These are phyloP conservation scores for Brachycybe producta DNA, from an alignment of 2,888 invertebrate genomes.

Conservation along the genomic window DNA sequence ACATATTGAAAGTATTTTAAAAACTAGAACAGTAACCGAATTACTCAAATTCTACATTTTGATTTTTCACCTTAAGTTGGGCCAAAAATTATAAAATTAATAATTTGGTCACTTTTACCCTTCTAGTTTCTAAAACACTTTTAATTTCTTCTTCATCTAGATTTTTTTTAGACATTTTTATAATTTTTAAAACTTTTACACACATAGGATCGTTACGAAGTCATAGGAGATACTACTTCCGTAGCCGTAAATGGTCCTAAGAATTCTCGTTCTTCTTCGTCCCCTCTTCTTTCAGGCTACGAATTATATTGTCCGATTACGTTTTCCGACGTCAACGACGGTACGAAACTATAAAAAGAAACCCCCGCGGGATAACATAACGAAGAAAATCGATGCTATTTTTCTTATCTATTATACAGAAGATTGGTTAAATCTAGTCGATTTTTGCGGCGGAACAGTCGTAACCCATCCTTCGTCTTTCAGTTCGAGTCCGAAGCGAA, in stretches of 20 bases:
- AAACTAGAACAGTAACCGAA: too few species aligned
- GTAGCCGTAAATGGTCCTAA: conserved; percentile 1
- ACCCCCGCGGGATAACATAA: background rate
- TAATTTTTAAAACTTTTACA: background rate
- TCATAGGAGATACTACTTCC: conserved; percentile 7
- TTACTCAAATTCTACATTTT: too few species aligned
- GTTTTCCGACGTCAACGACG: conserved; percentile 1
- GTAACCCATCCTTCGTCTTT: background rate
- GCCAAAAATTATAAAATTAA: too few species aligned
- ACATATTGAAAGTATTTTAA: too few species aligned
- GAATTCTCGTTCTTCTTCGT: background rate
- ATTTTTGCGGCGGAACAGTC: conserved; percentile 3
- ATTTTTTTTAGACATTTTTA: background rate
- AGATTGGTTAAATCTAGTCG: background rate
- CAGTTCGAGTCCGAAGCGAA: background rate
- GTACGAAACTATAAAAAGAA: background rate
- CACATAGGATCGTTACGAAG: conserved; percentile 10
- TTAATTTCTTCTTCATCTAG: background rate
- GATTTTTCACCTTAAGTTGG: too few species aligned
- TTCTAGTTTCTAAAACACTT: too few species aligned
- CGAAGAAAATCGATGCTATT: background rate
- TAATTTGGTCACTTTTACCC: too few species aligned
- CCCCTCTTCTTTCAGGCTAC: background rate
- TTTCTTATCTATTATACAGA: conserved; percentile 3
- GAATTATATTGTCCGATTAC: background rate